Evolutionary conservation across 37 sponge, comb jelly and placozoan genomes (phyloP).

Genomic region (Halisarca cf. caerulea): DNA sequence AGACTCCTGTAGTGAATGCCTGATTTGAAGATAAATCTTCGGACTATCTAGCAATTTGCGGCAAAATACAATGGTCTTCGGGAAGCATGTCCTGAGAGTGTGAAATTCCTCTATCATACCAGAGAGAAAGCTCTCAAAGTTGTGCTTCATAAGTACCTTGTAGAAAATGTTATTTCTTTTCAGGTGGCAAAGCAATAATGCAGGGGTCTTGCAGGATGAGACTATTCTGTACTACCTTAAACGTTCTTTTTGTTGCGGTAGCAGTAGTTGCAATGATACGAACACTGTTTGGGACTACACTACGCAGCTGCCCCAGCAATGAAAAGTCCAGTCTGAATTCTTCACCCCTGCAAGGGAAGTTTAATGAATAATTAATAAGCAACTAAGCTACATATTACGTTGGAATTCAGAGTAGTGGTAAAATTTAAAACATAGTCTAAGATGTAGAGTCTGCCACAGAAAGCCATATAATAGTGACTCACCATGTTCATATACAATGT

Average conservation of each 20-base stretch:
- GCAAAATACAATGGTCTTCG: constrained; percentile 12
- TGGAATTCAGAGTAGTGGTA: too few species aligned
- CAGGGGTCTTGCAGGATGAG: neutral
- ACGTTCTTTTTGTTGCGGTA: neutral
- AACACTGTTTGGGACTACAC: neutral
- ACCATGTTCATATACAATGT: constrained; percentile 18
- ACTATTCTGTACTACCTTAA: neutral
- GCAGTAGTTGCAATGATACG: neutral
- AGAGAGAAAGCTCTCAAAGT: neutral
- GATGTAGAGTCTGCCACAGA: too few species aligned
- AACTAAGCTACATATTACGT: too few species aligned
- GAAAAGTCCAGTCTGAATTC: constrained; percentile 17
- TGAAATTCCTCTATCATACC: too few species aligned
- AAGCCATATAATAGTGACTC: too few species aligned
- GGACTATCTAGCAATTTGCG: neutral
- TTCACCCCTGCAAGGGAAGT: neutral
- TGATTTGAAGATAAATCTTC: neutral
- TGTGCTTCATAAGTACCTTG: neutral
- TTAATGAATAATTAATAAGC: too few species aligned
- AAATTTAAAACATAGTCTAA: too few species aligned
- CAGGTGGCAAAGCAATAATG: neutral
- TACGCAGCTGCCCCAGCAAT: neutral
- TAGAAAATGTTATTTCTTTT: neutral
- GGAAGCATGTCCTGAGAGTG: neutral
- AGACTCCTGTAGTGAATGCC: neutral